phyloP scores from a whole-genome alignment of 2,888 invertebrate species.

The Helicoverpa assulta region DNA sequence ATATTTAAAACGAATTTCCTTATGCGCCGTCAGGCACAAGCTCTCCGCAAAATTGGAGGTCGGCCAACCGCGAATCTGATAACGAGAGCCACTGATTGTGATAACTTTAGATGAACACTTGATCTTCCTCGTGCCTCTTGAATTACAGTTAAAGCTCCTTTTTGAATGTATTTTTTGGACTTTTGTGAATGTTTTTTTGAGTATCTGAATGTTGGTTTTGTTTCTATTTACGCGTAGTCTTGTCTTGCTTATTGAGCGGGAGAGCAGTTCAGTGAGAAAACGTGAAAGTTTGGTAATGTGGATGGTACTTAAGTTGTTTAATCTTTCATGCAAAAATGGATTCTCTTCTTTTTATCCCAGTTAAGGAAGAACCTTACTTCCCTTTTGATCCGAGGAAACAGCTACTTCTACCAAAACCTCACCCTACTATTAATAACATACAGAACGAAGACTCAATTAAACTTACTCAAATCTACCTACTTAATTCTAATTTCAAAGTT shows the following conservation, averaged over 20 bases:
- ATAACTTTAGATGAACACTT: slow-evolving; percentile 33
- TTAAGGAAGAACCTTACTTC: too few species aligned
- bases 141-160: not conserved
- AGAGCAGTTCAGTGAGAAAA: too few species aligned
- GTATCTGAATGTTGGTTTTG: too few species aligned
- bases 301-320: too few species aligned
- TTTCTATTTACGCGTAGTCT: too few species aligned
- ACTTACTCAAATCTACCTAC: not conserved
- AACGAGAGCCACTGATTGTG: slow-evolving; percentile 52
- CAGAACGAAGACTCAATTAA: not conserved
- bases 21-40: slow-evolving; percentile 41
- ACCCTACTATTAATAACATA: not conserved
- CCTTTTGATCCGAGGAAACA: too few species aligned
- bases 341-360: too few species aligned
- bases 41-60: slow-evolving; percentile 59
- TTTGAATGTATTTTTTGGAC: not conserved
- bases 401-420: not conserved
- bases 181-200: not conserved
- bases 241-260: too few species aligned
- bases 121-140: slow-evolving; percentile 7
- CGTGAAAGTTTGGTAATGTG: too few species aligned
- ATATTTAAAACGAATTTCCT: slow-evolving; percentile 47
- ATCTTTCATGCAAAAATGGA: too few species aligned
- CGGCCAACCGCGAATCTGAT: slow-evolving; percentile 63
- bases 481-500: not conserved